phyloP scores from a whole-genome alignment of 2,888 invertebrate species.

The Eutolmus rufibarbis region DNA sequence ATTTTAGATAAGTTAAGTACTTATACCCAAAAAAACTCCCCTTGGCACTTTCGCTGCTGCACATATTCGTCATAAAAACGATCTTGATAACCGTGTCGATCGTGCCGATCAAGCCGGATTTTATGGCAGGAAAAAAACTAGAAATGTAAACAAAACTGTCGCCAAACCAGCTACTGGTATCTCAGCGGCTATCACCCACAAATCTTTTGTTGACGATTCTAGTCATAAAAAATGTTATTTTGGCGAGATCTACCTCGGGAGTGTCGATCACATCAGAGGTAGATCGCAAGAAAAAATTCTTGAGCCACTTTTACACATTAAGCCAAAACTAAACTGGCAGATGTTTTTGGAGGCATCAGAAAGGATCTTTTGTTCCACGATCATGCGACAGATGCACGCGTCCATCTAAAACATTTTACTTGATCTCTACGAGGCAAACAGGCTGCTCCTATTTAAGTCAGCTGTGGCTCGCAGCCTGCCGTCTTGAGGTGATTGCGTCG shows the following conservation, averaged over 20 bases:
- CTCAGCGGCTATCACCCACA: neutral
- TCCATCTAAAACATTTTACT: slow-evolving; percentile 12
- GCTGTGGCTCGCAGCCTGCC: neutral
- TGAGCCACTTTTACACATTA: neutral
- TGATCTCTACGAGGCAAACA: neutral
- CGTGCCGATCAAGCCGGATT: neutral
- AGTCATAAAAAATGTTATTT: neutral
- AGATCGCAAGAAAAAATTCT: neutral
- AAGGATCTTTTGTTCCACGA: slow-evolving; percentile 27
- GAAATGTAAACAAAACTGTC: neutral
- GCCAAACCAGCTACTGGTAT: neutral
- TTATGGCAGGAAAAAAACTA: neutral
- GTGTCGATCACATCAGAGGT: neutral
- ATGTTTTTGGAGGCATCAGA: neutral
- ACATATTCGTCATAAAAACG: neutral
- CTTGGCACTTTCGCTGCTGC: too few species aligned
- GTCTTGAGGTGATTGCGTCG: slow-evolving; percentile 38
- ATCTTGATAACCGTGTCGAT: neutral
- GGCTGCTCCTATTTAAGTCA: neutral
- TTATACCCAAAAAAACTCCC: too few species aligned
- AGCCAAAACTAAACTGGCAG: neutral
- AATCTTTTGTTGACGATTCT: neutral
- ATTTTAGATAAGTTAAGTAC: too few species aligned
- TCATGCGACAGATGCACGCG: slow-evolving; percentile 44
- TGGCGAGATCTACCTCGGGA: neutral